phyloP scores from a whole-genome alignment of 2,113 vertebrate genomes.

The Campylorhamphus procurvoides region DNA sequence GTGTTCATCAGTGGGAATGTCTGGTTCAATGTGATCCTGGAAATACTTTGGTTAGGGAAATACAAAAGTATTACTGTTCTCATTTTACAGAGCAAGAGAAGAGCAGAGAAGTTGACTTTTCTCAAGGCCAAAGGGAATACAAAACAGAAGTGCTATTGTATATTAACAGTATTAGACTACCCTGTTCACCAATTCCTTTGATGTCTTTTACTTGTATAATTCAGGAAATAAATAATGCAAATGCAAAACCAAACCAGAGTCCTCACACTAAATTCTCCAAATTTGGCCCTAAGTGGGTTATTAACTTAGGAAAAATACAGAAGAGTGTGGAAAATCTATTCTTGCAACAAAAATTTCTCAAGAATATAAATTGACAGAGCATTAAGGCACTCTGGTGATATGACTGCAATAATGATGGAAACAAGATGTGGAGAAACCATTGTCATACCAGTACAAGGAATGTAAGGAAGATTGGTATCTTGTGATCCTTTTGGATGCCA shows the following conservation, averaged over 20 bases:
- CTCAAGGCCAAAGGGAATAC: neutral
- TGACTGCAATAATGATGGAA: slow-evolving; percentile 12
- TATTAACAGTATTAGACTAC: neutral
- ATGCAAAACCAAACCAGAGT: neutral
- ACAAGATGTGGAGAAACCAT: neutral
- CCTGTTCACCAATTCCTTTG: neutral
- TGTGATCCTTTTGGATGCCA: neutral
- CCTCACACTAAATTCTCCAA: neutral
- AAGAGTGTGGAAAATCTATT: neutral
- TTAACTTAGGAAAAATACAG: neutral
- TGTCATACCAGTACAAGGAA: neutral
- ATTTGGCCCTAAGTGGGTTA: neutral
- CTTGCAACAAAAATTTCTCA: neutral
- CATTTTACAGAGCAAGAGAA: neutral
- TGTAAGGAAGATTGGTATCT: slow-evolving; percentile 3
- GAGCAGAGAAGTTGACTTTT: neutral
- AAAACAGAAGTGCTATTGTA: neutral
- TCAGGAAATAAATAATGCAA: slow-evolving; percentile 7
- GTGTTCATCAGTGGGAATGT: neutral
- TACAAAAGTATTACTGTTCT: neutral
- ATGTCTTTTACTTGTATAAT: neutral
- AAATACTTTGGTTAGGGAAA: neutral
- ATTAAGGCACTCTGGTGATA: neutral
- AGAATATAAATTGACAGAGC: slow-evolving; percentile 9
- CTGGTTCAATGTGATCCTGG: neutral